These are phyloP conservation scores for Phasia obesa DNA, from an alignment of 2,888 invertebrate species.

Conservation along the genomic window DNA sequence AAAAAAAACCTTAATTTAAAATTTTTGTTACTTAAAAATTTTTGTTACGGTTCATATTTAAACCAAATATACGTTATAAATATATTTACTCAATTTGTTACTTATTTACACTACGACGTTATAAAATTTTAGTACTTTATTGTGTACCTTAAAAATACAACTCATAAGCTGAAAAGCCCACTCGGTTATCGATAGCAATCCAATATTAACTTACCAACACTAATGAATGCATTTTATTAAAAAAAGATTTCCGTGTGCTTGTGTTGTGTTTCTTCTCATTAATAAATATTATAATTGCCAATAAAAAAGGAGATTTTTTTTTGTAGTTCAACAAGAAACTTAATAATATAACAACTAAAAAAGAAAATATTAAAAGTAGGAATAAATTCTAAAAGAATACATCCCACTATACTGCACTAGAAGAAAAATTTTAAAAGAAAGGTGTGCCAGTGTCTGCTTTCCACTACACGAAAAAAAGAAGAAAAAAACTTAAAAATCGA, in stretches of 20 bases:
- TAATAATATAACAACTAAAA: neutral
- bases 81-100: neutral
- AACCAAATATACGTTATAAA: neutral
- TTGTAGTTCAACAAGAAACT: neutral
- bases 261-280: slow-evolving; percentile 49
- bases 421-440: slow-evolving; percentile 62
- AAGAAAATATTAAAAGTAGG: neutral
- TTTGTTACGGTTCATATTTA: neutral
- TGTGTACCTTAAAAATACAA: neutral
- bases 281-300: slow-evolving; percentile 54
- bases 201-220: slow-evolving; percentile 56
- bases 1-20: too few relatives aligned
- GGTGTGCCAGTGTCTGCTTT: slow-evolving; percentile 67
- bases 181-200: slow-evolving; percentile 49
- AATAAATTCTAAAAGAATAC: slow-evolving; percentile 11
- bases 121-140: slow-evolving; percentile 2
- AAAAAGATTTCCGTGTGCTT: slow-evolving; percentile 30
- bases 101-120: slow-evolving; percentile 16
- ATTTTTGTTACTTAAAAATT: neutral
- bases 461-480: slow-evolving; percentile 37
- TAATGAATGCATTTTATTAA: slow-evolving; percentile 51
- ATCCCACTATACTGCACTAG: slow-evolving; percentile 21
- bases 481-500: slow-evolving; percentile 59
- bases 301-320: slow-evolving; percentile 31
- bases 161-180: slow-evolving; percentile 34